These are phyloP conservation scores for Toxotes chatareus DNA, from an alignment of 2,113 vertebrate genomes.

Conservation along the genomic window DNA sequence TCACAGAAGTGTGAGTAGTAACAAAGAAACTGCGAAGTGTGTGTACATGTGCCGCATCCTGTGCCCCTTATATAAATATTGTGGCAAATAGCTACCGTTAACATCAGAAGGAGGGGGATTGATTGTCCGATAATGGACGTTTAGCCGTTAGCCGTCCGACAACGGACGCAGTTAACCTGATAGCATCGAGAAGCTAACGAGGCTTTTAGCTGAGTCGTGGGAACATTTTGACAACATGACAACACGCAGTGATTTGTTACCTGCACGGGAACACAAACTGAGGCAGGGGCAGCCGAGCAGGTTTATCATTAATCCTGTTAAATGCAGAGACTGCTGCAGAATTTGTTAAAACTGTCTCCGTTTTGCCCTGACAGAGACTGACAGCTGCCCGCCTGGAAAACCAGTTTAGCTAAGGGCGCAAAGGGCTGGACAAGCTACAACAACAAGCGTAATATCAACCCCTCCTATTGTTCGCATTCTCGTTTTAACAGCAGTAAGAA, in stretches of 20 bases:
- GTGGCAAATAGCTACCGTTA: neutral
- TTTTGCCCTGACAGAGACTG: conserved; percentile 42
- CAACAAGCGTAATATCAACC: conserved; percentile 24
- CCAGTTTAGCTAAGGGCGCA: conserved; percentile 25
- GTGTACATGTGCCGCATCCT: neutral
- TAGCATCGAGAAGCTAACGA: conserved; percentile 69
- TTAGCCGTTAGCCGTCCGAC: conserved; percentile 58
- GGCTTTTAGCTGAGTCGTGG: conserved; percentile 23
- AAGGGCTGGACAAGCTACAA: conserved; percentile 31
- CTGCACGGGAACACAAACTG: neutral
- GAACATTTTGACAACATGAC: conserved; percentile 28
- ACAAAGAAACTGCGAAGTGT: no score
- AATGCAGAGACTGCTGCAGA: neutral
- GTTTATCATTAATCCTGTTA: neutral
- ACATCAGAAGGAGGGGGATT: neutral
- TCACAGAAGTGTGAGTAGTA: neutral
- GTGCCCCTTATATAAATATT: neutral
- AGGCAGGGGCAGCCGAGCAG: rapidly evolving
- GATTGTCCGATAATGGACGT: conserved; percentile 23
- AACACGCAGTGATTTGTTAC: neutral
- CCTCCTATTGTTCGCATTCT: neutral
- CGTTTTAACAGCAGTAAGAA: neutral
- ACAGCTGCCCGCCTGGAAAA: conserved; percentile 60
- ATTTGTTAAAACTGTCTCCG: neutral
- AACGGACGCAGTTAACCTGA: conserved; percentile 35